These are phyloP conservation scores for Oostethus manadensis DNA, from an alignment of 2,113 vertebrate genomes.

Conservation along the genomic window DNA sequence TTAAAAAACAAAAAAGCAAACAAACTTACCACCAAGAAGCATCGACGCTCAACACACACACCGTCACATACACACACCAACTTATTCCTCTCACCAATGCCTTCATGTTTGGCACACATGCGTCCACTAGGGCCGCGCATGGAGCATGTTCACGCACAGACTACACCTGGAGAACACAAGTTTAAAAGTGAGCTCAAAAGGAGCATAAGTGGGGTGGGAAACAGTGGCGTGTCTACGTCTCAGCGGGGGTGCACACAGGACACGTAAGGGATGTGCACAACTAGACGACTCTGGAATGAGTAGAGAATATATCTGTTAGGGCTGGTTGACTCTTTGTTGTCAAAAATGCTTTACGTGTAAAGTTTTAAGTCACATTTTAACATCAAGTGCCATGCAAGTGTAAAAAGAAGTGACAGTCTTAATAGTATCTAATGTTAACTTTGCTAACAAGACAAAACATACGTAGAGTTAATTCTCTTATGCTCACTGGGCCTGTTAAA, in stretches of 20 bases:
- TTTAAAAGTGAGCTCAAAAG: background rate
- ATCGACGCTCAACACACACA: conserved; percentile 81
- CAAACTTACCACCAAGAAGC: conserved; percentile 92
- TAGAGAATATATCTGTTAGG: too few relatives aligned
- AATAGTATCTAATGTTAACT: too few relatives aligned
- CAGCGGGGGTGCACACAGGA: background rate
- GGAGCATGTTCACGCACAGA: conserved; percentile 41
- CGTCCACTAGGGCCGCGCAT: conserved; percentile 53
- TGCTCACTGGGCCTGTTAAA: too few relatives aligned
- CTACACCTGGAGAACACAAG: background rate
- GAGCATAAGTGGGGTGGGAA: background rate
- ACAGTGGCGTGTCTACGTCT: background rate
- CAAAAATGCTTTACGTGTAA: too few relatives aligned
- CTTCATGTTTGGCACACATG: conserved; percentile 82
- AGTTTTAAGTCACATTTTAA: too few relatives aligned
- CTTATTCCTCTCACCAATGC: conserved; percentile 80
- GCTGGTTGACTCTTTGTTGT: too few relatives aligned
- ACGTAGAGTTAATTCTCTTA: too few relatives aligned
- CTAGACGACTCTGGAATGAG: background rate
- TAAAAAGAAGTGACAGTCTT: too few relatives aligned
- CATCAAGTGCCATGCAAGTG: too few relatives aligned
- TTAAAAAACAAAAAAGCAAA: conserved; percentile 1
- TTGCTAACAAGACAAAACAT: too few relatives aligned
- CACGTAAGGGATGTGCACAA: background rate
- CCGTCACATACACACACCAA: conserved; percentile 76